Conservation (phyloP, 2,888 invertebrate species). For the Lissonota sp. region DNA sequence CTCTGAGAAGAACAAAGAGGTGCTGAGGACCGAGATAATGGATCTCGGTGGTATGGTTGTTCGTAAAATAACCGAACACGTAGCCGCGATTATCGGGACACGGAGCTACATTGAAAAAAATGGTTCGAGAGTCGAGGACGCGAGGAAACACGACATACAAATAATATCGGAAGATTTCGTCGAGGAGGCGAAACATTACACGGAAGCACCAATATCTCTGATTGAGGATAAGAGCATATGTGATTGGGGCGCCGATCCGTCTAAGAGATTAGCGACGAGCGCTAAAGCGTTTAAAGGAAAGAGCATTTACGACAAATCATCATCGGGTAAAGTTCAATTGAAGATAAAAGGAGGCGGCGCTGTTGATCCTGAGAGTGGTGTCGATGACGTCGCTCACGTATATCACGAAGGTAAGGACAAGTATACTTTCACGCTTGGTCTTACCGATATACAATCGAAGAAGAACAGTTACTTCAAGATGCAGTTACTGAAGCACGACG, state of each 20-base stretch:
- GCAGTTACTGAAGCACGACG: constrained; percentile 93
- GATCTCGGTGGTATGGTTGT: constrained; percentile 91
- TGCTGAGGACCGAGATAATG: constrained; percentile 88
- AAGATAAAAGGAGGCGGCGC: constrained; percentile 92
- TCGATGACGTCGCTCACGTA: constrained; percentile 92
- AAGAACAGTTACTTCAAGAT: constrained; percentile 98
- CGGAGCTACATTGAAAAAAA: constrained; percentile 89
- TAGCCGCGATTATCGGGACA: constrained; percentile 91
- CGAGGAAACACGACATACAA: constrained; percentile 89
- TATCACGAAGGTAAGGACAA: constrained; percentile 87
- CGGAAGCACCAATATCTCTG: constrained; percentile 87
- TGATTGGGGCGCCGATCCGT: constrained; percentile 92
- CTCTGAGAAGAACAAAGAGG: constrained; percentile 86
- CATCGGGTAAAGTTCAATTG: constrained; percentile 87
- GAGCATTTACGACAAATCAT: constrained; percentile 86
- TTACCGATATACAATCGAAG: constrained; percentile 93
- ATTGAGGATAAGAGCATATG: constrained; percentile 91
- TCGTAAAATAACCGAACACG: constrained; percentile 87
- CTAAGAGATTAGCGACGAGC: constrained; percentile 85
- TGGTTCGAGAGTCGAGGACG: constrained; percentile 87
- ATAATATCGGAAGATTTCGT: constrained; percentile 92
- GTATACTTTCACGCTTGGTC: constrained; percentile 92
- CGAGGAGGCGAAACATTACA: constrained; percentile 87
- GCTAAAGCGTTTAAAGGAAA: constrained; percentile 86
- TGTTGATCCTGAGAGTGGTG: constrained; percentile 95